Conservation (phyloP, 1,140 invertebrate genomes). For the Hyles vespertilio region DNA sequence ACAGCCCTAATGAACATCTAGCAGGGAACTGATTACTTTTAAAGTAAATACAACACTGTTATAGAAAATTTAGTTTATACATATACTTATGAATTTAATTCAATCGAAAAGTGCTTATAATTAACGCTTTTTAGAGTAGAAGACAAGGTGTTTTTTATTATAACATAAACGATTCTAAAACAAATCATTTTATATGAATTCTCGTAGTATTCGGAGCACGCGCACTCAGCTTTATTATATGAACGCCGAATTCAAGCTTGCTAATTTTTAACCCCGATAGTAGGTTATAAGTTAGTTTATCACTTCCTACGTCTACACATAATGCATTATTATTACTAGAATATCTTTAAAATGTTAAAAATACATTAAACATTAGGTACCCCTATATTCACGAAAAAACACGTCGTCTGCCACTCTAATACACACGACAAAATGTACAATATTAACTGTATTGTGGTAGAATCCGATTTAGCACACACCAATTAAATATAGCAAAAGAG, state of each 20-base stretch:
- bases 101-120: slow-evolving; percentile 10
- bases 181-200: slow-evolving; percentile 41
- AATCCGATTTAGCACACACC: no score
- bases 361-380: no score
- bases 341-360: not conserved
- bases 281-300: not conserved
- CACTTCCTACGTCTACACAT: not conserved
- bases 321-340: not conserved
- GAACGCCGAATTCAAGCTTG: not conserved
- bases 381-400: not conserved
- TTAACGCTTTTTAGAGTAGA: slow-evolving; percentile 18
- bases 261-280: not conserved
- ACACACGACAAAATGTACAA: no score
- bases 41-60: slow-evolving; percentile 1
- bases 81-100: slow-evolving; percentile 31
- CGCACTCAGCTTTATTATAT: no score
- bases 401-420: no score
- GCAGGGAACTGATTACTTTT: not conserved
- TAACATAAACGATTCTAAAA: slow-evolving; percentile 54
- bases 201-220: no score
- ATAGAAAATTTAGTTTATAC: slow-evolving; percentile 8
- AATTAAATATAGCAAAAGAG: no score
- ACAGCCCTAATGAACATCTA: no score
- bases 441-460: no score
- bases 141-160: slow-evolving; percentile 28